A percentile compares a stretch with the other conserved stretches of the same genome.
These are phyloP conservation scores for Allolobophora icterica DNA, from an alignment of 2,888 invertebrate genomes.

Conservation along the genomic window DNA sequence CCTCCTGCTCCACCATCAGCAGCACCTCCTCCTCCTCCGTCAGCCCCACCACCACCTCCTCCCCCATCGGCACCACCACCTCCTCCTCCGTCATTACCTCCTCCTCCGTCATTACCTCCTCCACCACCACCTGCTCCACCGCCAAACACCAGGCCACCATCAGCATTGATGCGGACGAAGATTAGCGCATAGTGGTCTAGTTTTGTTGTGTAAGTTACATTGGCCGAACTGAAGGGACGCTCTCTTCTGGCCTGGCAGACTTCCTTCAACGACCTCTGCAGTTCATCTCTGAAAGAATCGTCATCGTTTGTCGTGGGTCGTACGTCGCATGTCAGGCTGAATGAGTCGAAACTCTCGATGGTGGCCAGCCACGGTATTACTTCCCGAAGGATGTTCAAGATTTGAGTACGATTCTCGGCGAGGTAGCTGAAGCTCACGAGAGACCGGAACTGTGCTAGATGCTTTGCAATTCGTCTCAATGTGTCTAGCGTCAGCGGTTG, in stretches of 20 bases:
- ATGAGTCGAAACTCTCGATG: not conserved
- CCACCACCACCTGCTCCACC: not conserved
- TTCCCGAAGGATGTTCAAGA: not conserved
- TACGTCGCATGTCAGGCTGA: not conserved
- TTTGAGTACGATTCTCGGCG: not conserved
- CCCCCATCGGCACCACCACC: not conserved
- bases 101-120: not conserved
- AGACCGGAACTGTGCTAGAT: not conserved
- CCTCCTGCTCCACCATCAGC: too few species aligned
- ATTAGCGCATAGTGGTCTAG: not conserved
- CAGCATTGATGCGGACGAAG: not conserved
- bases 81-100: not conserved
- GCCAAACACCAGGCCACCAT: not conserved
- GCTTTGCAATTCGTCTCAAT: not conserved
- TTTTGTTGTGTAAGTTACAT: not conserved
- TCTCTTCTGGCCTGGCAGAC: not conserved
- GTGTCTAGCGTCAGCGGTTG: not conserved
- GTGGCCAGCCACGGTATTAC: not conserved
- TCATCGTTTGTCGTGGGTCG: not conserved
- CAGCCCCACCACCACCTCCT: too few species aligned
- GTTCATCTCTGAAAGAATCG: not conserved
- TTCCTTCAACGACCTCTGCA: not conserved
- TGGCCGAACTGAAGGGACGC: not conserved
- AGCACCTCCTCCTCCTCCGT: too few species aligned
- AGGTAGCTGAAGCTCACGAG: not conserved